These are phyloP conservation scores for Graphium colonna DNA, from an alignment of 2,888 invertebrate genomes.

Conservation along the genomic window DNA sequence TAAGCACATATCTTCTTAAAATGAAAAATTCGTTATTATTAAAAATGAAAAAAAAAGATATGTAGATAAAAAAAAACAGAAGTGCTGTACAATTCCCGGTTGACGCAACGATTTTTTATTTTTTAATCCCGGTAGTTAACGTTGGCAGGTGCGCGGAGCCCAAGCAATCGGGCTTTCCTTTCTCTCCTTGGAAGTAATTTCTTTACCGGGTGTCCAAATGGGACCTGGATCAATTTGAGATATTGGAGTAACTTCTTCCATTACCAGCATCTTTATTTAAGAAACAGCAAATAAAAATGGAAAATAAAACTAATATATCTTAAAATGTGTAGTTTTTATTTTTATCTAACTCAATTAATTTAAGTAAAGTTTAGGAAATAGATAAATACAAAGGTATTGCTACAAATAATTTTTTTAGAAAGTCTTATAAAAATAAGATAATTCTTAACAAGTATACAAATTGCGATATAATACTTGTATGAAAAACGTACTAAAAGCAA, in stretches of 20 bases:
- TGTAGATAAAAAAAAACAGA: too few species aligned
- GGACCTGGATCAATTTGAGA: constrained; percentile 52
- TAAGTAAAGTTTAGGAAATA: too few species aligned
- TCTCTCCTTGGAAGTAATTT: constrained; percentile 49
- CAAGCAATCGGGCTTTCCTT: constrained; percentile 52
- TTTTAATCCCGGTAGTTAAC: constrained; percentile 58
- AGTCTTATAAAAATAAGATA: too few species aligned
- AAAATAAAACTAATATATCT: too few species aligned
- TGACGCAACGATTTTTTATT: constrained; percentile 36
- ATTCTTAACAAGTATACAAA: too few species aligned
- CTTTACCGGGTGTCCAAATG: constrained; percentile 50
- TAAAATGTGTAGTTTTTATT: too few species aligned
- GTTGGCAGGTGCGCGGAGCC: constrained; percentile 63
- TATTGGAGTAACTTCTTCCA: background rate
- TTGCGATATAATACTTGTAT: background rate
- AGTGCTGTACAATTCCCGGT: background rate
- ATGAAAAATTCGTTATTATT: too few species aligned
- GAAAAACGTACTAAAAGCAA: constrained; percentile 34
- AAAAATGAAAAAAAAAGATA: too few species aligned
- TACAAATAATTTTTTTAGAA: too few species aligned
- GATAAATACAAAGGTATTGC: too few species aligned
- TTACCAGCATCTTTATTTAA: background rate
- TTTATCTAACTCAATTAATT: too few species aligned
- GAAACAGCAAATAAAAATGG: background rate
- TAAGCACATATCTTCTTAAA: too few species aligned